Evolutionary conservation across 2,888 invertebrate genomes (phyloP), one percentile per base, ranked within the genome.

Genomic region (Agrotis clavis): DNA sequence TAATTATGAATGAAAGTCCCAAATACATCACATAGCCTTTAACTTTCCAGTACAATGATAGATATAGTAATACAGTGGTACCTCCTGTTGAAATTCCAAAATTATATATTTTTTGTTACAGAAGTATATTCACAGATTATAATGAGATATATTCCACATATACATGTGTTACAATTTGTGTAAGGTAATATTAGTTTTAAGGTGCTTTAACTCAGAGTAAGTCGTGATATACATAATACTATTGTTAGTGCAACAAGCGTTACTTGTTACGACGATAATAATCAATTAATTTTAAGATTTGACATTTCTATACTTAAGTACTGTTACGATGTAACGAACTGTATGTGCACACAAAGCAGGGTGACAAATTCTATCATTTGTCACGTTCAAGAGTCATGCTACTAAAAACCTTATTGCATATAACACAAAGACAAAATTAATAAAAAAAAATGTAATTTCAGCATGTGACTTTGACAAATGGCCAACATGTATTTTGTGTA

Each of bases 171-270:
- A 89, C 88, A 89, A 90, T 83, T 88, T 84, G 87, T 86, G 83
- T 90, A 91, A 89, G 88, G 77, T 89, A 89, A 89, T 87, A 85
- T 87, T 94, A 93, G 89, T 86, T 89, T 81, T 96, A 94, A 94
- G 94, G 91, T 92, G 96, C 95, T 95, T 95, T 94, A 94, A 94
- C 93, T 94, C 94, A 92, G 90, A 91, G 86, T 93, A 93, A 92
- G 91, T 92, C 92, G 94, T 94, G 94, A 95, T 94, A 94, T 92
- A 86, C 71, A 80, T 85, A 91, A 89, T 90, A 91, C 87, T 86
- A 88, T 87, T 88, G 84, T 87, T 86, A 90, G 89, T 87, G 85
- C 88, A 84, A 86, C 85, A 79, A 85, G 72, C 77, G 80, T 84
- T 83, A 87, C 78, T 85, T 79, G 81, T 87, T 85, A 86, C 81